Percentiles rank a stretch among this genome's conserved stretches.
phyloP scores from a whole-genome alignment of 2,113 vertebrate genomes.

The Festucalex cinctus region DNA sequence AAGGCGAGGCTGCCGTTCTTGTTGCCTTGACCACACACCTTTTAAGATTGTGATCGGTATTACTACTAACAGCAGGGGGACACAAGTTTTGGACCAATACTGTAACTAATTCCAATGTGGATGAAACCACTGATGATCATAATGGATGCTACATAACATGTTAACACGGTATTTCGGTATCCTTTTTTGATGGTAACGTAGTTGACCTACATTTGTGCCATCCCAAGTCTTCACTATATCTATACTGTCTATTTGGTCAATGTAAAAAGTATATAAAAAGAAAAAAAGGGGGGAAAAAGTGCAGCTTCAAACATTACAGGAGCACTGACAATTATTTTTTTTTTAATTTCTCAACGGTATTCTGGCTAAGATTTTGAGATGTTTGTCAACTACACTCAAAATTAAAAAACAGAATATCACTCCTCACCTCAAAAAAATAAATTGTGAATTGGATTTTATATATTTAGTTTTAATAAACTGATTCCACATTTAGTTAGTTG shows the following conservation, averaged over 20 bases:
- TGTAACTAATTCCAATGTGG: neutral
- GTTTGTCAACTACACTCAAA: too few relatives aligned
- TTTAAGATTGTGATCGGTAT: slow-evolving; percentile 6
- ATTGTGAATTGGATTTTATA: too few relatives aligned
- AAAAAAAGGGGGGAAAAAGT: neutral
- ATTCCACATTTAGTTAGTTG: neutral
- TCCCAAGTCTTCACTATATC: neutral
- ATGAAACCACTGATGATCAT: neutral
- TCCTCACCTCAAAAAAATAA: too few relatives aligned
- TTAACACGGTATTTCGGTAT: neutral
- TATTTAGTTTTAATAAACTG: too few relatives aligned
- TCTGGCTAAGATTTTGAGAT: neutral
- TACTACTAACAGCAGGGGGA: slow-evolving; percentile 19
- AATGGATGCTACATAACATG: slow-evolving; percentile 20
- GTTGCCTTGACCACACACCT: slow-evolving; percentile 11
- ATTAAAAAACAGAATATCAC: too few relatives aligned
- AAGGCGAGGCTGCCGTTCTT: slow-evolving; percentile 62
- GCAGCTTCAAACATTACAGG: slow-evolving; percentile 1
- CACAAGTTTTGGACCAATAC: slow-evolving; percentile 1
- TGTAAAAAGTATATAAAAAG: neutral
- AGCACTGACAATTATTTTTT: too few relatives aligned
- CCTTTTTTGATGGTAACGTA: neutral
- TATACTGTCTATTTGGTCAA: neutral
- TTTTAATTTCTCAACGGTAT: too few relatives aligned
- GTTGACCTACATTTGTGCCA: neutral